phyloP scores from a whole-genome alignment of 2,797 vertebrate species.

The Lutjanus argentimaculatus region DNA sequence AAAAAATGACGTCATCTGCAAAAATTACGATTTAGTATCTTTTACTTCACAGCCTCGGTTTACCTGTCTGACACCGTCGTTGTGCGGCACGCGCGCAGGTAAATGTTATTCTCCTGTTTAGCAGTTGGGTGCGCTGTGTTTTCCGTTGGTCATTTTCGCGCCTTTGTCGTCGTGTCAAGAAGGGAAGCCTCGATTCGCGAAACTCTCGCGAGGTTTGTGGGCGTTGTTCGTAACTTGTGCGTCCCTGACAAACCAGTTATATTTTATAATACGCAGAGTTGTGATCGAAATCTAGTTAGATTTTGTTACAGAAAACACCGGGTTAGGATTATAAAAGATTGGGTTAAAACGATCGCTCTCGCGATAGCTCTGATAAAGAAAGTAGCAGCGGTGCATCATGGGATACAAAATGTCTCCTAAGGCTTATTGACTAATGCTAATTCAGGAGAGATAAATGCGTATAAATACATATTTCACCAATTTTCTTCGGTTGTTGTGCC shows the following conservation, averaged over 20 bases:
- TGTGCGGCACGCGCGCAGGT: too few species aligned
- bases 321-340: too few species aligned
- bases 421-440: slow-evolving; percentile 42
- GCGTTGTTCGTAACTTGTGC: too few species aligned
- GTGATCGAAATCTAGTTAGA: too few species aligned
- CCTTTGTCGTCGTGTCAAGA: too few species aligned
- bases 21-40: neutral
- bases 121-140: slow-evolving; percentile 30
- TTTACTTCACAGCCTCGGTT: neutral
- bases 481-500: neutral
- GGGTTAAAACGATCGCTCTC: too few species aligned
- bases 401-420: slow-evolving; percentile 78
- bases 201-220: too few species aligned
- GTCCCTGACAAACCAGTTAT: too few species aligned
- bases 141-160: neutral
- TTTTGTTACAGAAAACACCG: too few species aligned
- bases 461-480: neutral
- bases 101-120: rapidly evolving
- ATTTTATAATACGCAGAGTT: too few species aligned
- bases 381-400: slow-evolving; percentile 71
- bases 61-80: neutral
- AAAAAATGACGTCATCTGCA: too few species aligned
- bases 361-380: neutral
- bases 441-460: neutral
- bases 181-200: too few species aligned